Conservation (phyloP, 2,113 vertebrate genomes). For the Pachypanchax playfairii region DNA sequence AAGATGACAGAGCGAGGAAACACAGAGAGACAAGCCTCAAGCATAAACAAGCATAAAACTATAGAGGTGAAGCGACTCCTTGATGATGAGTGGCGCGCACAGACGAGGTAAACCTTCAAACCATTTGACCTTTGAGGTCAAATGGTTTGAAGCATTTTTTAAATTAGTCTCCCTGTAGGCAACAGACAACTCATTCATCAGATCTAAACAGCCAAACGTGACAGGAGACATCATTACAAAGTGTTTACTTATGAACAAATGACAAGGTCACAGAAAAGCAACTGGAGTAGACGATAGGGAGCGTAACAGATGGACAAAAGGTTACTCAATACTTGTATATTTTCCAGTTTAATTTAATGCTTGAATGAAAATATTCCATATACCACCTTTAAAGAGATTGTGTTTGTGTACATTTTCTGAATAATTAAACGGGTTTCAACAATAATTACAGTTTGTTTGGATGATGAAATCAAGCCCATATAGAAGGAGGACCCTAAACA, state of each 20-base stretch:
- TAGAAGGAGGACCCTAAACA: no score
- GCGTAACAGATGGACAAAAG: neutral
- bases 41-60: neutral
- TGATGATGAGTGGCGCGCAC: neutral
- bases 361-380: no score
- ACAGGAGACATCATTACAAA: neutral
- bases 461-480: no score
- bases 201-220: neutral
- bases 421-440: no score
- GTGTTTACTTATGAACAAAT: neutral
- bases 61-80: neutral
- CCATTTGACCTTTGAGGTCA: neutral
- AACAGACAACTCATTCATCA: neutral
- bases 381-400: no score
- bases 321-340: neutral
- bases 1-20: neutral
- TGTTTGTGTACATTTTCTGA: no score
- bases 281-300: neutral
- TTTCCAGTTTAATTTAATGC: no score
- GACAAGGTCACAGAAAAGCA: neutral
- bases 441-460: no score
- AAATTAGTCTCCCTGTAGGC: neutral
- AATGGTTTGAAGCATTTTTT: neutral
- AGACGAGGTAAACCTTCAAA: neutral
- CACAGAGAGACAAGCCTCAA: neutral